These are phyloP conservation scores for Cichladusa arquata DNA, from an alignment of 2,113 vertebrate species.

Conservation along the genomic window DNA sequence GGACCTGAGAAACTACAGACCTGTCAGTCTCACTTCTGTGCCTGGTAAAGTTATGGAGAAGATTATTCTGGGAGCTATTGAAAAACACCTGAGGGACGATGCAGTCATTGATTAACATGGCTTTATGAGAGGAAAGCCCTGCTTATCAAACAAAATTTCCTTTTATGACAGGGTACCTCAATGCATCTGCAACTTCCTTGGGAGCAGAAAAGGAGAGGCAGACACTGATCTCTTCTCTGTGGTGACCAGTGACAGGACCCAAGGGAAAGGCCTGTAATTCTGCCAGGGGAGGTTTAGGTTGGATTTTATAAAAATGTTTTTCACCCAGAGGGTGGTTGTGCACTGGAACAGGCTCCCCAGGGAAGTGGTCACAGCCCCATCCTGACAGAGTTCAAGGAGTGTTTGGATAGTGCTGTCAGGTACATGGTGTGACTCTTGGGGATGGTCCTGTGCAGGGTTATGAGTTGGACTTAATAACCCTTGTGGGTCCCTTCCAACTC, in stretches of 20 bases:
- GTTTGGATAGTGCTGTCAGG: rapidly evolving
- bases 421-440: neutral
- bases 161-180: neutral
- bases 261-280: neutral
- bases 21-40: neutral
- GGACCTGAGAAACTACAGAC: neutral
- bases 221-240: neutral
- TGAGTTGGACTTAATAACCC: neutral
- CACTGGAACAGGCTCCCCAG: neutral
- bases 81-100: neutral
- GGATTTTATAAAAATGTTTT: neutral
- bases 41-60: neutral
- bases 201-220: neutral
- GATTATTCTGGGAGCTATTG: neutral
- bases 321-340: neutral
- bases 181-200: neutral
- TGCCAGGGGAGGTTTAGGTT: neutral
- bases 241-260: neutral
- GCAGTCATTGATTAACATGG: neutral
- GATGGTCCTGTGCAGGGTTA: neutral
- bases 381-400: neutral
- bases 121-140: neutral
- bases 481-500: neutral
- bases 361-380: neutral
- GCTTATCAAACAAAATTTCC: neutral